A percentile compares a stretch with the other conserved stretches of the same genome.
Conservation (phyloP, 2,888 invertebrate species). For the Philhelius pedissequus region DNA sequence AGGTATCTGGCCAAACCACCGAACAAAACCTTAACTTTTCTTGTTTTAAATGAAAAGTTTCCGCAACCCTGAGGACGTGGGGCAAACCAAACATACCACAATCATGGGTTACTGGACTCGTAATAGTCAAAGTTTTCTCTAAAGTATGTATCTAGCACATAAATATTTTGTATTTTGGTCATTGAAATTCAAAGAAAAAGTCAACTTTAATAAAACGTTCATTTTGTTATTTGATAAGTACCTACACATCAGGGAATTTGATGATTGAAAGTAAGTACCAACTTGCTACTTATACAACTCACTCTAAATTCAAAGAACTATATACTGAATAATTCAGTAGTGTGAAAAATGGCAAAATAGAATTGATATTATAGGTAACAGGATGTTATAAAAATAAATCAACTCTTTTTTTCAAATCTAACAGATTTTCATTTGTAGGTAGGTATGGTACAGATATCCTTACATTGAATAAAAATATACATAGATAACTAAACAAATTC, state of each 20-base stretch:
- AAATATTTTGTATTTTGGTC: conserved; percentile 11
- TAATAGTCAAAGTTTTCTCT: conserved; percentile 22
- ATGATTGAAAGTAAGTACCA: background rate
- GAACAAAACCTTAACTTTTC: conserved; percentile 17
- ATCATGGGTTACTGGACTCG: conserved; percentile 23
- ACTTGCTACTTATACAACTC: background rate
- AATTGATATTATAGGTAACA: background rate
- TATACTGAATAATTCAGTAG: background rate
- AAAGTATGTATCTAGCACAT: conserved; percentile 15
- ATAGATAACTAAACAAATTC: background rate
- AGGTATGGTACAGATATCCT: background rate
- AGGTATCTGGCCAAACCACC: conserved; percentile 6
- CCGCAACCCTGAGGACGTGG: background rate
- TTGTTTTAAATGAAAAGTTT: conserved; percentile 21
- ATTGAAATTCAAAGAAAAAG: conserved; percentile 20
- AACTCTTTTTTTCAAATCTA: background rate
- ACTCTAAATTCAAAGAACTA: background rate
- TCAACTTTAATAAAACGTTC: conserved; percentile 14
- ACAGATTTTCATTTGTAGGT: background rate
- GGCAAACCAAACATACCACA: conserved; percentile 19
- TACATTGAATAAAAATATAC: background rate
- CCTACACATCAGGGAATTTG: background rate
- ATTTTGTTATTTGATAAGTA: background rate
- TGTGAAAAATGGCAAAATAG: no score
- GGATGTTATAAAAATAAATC: background rate